These are phyloP conservation scores for Megalopta genalis DNA, from an alignment of 1,140 invertebrate genomes.

Conservation along the genomic window DNA sequence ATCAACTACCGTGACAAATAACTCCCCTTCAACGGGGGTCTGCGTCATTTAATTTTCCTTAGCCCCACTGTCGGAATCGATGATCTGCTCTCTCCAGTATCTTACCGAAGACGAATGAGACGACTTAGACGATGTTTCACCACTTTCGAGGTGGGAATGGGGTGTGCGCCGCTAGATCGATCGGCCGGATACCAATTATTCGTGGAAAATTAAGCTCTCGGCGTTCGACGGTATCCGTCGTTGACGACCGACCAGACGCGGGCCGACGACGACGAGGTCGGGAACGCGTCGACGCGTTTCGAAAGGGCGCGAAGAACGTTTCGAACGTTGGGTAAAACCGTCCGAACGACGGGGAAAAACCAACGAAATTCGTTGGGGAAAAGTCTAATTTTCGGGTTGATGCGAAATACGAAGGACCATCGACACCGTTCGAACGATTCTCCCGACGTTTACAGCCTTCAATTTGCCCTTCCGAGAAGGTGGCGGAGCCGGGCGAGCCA, in stretches of 20 bases:
- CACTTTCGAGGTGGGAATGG: conserved; percentile 62
- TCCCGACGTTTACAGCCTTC: conserved; percentile 78
- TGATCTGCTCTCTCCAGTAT: conserved; percentile 77
- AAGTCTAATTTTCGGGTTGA: conserved; percentile 56
- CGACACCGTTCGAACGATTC: conserved; percentile 61
- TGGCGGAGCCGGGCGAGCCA: conserved; percentile 70
- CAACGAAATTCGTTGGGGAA: conserved; percentile 28
- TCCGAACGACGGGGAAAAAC: background rate
- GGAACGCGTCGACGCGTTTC: background rate
- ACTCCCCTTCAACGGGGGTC: conserved; percentile 76
- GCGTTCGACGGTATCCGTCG: conserved; percentile 61
- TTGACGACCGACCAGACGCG: conserved; percentile 55
- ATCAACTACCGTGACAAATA: conserved; percentile 77
- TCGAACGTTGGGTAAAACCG: too few relatives aligned
- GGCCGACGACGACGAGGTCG: background rate
- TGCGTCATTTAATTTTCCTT: conserved; percentile 81
- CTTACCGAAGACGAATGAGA: conserved; percentile 78
- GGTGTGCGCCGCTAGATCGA: conserved; percentile 66
- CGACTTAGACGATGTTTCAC: conserved; percentile 76
- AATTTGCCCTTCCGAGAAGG: conserved; percentile 75
- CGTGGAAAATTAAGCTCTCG: conserved; percentile 75
- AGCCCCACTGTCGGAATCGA: conserved; percentile 75
- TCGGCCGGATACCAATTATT: conserved; percentile 77
- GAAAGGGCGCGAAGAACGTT: background rate
- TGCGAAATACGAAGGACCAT: conserved; percentile 40